Evolutionary conservation across 2,888 invertebrate genomes (phyloP).

Genomic region (Thymelicus lineola): DNA sequence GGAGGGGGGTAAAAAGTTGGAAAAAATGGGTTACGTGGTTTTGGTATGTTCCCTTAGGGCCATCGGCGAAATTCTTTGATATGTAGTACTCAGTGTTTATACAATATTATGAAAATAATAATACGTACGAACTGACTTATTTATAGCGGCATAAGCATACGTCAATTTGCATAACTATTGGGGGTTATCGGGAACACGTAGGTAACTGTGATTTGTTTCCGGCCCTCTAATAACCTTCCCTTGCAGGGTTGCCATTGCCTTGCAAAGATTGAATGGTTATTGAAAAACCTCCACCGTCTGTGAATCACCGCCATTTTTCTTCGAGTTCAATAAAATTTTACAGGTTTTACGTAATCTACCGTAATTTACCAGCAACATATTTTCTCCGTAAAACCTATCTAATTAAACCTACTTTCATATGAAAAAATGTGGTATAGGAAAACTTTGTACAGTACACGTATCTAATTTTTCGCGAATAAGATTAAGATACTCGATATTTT

Average conservation of each 20-base stretch:
- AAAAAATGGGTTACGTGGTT: too few relatives aligned
- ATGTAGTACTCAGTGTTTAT: constrained; percentile 10
- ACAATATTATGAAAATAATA: constrained; percentile 34
- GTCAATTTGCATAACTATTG: constrained; percentile 58
- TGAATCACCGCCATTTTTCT: not conserved
- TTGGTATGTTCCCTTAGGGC: not conserved
- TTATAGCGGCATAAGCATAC: constrained; percentile 46
- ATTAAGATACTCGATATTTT: too few relatives aligned
- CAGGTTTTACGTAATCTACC: not conserved
- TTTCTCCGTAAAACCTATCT: not conserved
- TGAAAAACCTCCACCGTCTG: not conserved
- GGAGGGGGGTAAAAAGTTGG: too few relatives aligned
- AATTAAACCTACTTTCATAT: too few relatives aligned
- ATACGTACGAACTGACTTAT: constrained; percentile 29
- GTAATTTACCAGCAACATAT: not conserved
- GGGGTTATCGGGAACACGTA: constrained; percentile 60
- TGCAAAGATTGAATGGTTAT: not conserved
- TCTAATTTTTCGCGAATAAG: too few relatives aligned
- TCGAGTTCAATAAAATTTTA: not conserved
- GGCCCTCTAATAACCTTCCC: constrained; percentile 60
- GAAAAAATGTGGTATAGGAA: too few relatives aligned
- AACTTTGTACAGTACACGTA: too few relatives aligned
- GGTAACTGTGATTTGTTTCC: constrained; percentile 58
- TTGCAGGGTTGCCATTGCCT: constrained; percentile 15
- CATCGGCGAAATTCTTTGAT: constrained; percentile 3